Evolutionary conservation across 2,113 vertebrate species (phyloP), one percentile per base, ranked within the genome.

Genomic region (Ia io): DNA sequence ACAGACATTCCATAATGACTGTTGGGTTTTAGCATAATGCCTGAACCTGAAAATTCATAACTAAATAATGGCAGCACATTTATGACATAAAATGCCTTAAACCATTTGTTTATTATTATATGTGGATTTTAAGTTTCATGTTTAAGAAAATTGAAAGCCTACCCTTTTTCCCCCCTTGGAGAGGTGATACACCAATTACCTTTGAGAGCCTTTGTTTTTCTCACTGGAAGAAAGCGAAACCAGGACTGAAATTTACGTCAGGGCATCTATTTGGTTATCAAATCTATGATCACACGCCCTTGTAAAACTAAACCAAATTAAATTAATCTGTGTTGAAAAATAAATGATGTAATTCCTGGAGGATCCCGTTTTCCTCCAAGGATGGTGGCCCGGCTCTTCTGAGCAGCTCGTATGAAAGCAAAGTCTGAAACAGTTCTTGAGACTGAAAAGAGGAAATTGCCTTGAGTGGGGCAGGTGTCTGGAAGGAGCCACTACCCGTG

Each of bases 41-140:
- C 92, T 96, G 94, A 96, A 97, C 96, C 96, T 95, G 91, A 97
- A 97, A 97, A 95, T 97, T 97, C 97, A 95, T 97, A 97, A 97
- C 96, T 91, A 97, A 97, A 95, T 97, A 96, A 97, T 96, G 91
- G 97, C 96, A 95, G 94, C 56, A 78, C 96, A 89, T 97, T 97
- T 96, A 95, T 95, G 96, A 95, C 82, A 97, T 88, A 92, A 96
- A 95, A 96, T 95, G 61, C 88, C 77, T 96, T 94, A 94, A 97
- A 92, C 93, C 93, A 94, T 96, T 97, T 97, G 96, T 97, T 97
- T 97, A 95, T 97, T 97, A 95, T 97, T 97, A 94, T 93, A 97
- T 83, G 87, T 93, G 97, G 95, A 92, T 97, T 97, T 97, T 95
- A 95, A 96, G 84, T 96, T 97, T 97, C 94, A 93, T 85, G 65